Percentiles rank a stretch among this genome's conserved stretches.
Conservation (phyloP, 2,888 invertebrate species). For the Lepidocyrtinus sp. region DNA sequence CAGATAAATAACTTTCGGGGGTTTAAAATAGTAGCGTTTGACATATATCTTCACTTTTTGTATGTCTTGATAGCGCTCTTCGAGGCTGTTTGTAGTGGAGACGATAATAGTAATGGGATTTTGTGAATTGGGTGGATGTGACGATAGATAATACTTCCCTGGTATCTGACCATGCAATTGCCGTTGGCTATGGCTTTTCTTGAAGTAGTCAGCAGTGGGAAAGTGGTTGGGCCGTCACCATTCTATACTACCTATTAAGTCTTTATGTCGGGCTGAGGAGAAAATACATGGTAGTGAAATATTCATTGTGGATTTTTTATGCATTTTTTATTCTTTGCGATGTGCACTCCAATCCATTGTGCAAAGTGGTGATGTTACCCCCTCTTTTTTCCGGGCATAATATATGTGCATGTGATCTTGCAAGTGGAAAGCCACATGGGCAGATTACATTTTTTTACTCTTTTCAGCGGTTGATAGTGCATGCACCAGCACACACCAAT, state of each 20-base stretch:
- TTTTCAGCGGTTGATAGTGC: conserved; percentile 22
- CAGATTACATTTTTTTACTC: conserved; percentile 24
- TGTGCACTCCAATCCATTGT: conserved; percentile 1
- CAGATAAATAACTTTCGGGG: conserved; percentile 32
- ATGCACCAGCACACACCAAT: conserved; percentile 13
- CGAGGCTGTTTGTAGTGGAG: conserved; percentile 65
- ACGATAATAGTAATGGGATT: conserved; percentile 70
- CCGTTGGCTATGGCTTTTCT: conserved; percentile 65
- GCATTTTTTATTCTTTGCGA: conserved; percentile 17
- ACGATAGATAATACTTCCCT: conserved; percentile 69
- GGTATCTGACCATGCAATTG: conserved; percentile 69
- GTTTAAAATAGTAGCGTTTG: conserved; percentile 55
- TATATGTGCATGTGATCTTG: conserved; percentile 20
- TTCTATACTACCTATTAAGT: background rate
- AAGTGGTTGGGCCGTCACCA: conserved; percentile 9
- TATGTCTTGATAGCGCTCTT: conserved; percentile 59
- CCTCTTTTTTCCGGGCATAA: background rate
- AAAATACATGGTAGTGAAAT: background rate
- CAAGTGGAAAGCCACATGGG: conserved; percentile 22
- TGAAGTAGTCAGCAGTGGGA: background rate
- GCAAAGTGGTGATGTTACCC: conserved; percentile 16
- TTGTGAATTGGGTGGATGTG: conserved; percentile 69
- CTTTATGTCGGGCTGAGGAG: background rate
- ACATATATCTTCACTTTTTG: conserved; percentile 46
- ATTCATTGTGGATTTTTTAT: conserved; percentile 12